Percentiles rank a stretch among this genome's conserved stretches.
These are phyloP conservation scores for Halesus radiatus DNA, from an alignment of 1,140 invertebrate genomes.

Conservation along the genomic window DNA sequence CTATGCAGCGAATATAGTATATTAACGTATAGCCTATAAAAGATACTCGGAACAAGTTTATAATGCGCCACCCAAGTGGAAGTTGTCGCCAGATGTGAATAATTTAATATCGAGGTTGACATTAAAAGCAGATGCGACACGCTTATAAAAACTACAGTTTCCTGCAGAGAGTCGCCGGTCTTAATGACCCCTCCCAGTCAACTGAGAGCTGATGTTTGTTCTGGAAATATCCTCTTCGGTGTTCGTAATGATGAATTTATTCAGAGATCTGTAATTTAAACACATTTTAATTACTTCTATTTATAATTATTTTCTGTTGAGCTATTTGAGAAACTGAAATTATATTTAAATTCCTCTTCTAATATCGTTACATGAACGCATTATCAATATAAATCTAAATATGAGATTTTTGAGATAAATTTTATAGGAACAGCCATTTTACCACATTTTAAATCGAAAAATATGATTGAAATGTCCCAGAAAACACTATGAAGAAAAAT, in stretches of 20 bases:
- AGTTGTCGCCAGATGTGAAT: slow-evolving; percentile 55
- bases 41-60: not conserved
- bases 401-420: too few species aligned
- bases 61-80: slow-evolving; percentile 19
- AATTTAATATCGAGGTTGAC: slow-evolving; percentile 51
- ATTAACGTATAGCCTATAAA: slow-evolving; percentile 5
- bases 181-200: slow-evolving; percentile 19
- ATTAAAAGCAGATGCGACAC: slow-evolving; percentile 52
- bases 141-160: slow-evolving; percentile 45
- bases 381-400: too few species aligned
- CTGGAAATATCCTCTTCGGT: not conserved
- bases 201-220: slow-evolving; percentile 9
- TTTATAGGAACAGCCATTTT: too few species aligned
- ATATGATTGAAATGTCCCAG: too few species aligned
- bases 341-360: too few species aligned
- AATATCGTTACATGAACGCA: too few species aligned
- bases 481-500: too few species aligned
- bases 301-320: too few species aligned
- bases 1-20: too few species aligned
- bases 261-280: not conserved
- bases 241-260: slow-evolving; percentile 19
- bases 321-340: too few species aligned
- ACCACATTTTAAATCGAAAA: too few species aligned
- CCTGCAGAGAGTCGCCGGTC: slow-evolving; percentile 18
- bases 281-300: too few species aligned